phyloP scores from a whole-genome alignment of 2,797 vertebrate species.

The Micromesistius poutassou region DNA sequence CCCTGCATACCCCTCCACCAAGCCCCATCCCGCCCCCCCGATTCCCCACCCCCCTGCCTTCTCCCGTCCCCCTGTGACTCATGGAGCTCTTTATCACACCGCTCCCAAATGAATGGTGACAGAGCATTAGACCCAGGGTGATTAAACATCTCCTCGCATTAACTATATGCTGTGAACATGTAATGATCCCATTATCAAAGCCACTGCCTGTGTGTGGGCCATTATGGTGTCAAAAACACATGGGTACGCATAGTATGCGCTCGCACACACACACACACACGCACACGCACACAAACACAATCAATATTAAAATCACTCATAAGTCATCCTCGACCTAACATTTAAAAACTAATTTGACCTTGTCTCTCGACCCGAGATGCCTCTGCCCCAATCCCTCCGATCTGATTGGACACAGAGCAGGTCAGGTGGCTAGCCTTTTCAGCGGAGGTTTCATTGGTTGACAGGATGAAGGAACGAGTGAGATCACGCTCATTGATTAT shows the following conservation, averaged over 20 bases:
- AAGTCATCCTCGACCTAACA: neutral
- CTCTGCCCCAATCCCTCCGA: constrained; percentile 11
- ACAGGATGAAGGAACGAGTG: constrained; percentile 32
- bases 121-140: constrained; percentile 41
- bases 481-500: constrained; percentile 46
- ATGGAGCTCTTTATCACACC: neutral
- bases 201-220: neutral
- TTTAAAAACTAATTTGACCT: neutral
- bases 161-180: constrained; percentile 28
- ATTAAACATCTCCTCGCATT: constrained; percentile 60
- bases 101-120: constrained; percentile 45
- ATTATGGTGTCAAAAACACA: neutral
- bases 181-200: constrained; percentile 51
- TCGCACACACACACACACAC: neutral
- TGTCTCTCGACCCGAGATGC: neutral
- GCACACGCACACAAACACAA: constrained; percentile 1
- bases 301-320: neutral
- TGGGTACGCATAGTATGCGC: neutral
- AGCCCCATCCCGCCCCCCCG: too few species aligned
- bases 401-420: constrained; percentile 50
- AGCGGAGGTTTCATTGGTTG: constrained; percentile 49
- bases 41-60: too few species aligned
- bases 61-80: neutral
- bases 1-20: too few species aligned
- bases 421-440: constrained; percentile 47